Base-by-base conservation (phyloP, 2,888 invertebrate species). In the Noctuana brunneofusca region DNA sequence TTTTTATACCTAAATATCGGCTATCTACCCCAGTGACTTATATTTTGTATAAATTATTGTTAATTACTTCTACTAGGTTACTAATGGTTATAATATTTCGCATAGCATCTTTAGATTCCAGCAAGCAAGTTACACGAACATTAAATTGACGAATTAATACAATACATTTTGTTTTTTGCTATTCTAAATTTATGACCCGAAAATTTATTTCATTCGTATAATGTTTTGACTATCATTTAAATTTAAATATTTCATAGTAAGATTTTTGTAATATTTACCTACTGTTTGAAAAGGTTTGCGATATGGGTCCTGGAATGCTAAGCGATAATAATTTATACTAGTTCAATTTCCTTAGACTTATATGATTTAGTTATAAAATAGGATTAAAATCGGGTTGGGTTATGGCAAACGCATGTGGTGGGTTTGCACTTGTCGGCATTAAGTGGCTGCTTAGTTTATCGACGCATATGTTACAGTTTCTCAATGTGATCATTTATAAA, bases 331-430 rank as follows among this genome's bases (percentile, higher is more conserved):
- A 41, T 55, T 52, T 35, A 27, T 57, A 49, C 56, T 66, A 65
- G 56, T 65, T 64, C 57, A 64, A 58, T 54, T 50, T 62, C 49
- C 58, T 46, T 64, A 65, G 57, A 43, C 50, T 66, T 70, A 66
- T 64, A 65, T 27, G 27, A 62, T 69, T 72, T 69, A 69, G 68
- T 74, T 68, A 67, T 71, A 62, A 68, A 57, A 58, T 67, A 64
- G 65, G 52, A 46, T 30, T 67, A 67, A 69, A 70, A 67, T 62
- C 64, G 86, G 89, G 81, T 76, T 81, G 78, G 88, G 88, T 87
- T 75, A 76, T 73, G 88, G 89, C 79, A 69, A 75, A 76, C 74
- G 89, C 89, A 90, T 90, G 90, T 90, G 90, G 90, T 90, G 90
- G 80, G 90, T 86, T 90, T 90, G 76, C 87, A 82, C 89, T 83